phyloP scores from a whole-genome alignment of 2,113 vertebrate species.

The Psilopsiagon aymara region DNA sequence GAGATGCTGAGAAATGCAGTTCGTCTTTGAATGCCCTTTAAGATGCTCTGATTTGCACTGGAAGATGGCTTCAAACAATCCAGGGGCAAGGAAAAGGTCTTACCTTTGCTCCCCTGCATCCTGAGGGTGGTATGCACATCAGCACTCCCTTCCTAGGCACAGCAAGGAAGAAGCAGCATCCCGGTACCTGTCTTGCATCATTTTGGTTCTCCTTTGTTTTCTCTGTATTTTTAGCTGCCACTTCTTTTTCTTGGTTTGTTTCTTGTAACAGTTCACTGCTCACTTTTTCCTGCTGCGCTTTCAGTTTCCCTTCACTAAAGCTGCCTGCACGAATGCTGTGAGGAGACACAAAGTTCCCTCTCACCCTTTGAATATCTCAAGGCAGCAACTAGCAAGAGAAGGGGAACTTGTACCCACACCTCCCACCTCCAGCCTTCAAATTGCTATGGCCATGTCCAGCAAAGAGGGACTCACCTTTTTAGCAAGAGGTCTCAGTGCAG shows the following conservation, averaged over 20 bases:
- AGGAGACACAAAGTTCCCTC: neutral
- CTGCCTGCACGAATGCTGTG: neutral
- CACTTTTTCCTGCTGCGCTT: neutral
- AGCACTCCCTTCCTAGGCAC: neutral
- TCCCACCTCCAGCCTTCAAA: neutral
- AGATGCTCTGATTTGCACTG: neutral
- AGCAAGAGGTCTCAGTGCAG: neutral
- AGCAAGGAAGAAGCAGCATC: neutral
- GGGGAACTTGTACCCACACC: neutral
- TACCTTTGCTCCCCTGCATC: neutral
- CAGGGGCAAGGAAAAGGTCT: neutral
- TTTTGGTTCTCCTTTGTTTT: neutral
- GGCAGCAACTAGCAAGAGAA: neutral
- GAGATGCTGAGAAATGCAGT: neutral
- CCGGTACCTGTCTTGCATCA: neutral
- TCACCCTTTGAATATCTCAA: neutral
- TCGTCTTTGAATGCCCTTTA: neutral
- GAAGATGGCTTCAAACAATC: neutral
- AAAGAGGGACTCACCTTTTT: neutral
- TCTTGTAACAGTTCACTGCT: neutral
- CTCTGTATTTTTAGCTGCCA: neutral
- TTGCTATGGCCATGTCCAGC: neutral
- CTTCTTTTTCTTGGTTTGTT: neutral
- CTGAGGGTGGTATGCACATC: neutral
- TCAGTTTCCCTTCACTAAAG: neutral